These are phyloP conservation scores for Coranthus polyacanthus DNA, from an alignment of 2,797 vertebrate genomes.

Conservation along the genomic window DNA sequence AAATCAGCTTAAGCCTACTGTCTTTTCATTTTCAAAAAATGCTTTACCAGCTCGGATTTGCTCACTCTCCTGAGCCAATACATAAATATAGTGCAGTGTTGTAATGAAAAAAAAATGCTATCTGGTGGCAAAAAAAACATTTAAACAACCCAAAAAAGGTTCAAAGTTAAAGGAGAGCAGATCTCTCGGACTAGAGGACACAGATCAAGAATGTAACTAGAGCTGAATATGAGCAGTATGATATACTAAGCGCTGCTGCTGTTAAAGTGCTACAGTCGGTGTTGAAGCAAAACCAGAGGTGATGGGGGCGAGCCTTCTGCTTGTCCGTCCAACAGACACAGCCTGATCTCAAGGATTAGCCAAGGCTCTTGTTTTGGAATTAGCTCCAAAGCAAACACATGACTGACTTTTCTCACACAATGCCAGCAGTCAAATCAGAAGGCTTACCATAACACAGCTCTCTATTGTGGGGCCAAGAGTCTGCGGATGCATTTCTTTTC, in stretches of 20 bases:
- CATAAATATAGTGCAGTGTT: slow-evolving; percentile 5
- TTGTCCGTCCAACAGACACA: slow-evolving; percentile 62
- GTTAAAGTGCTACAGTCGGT: slow-evolving; percentile 34
- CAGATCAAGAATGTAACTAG: slow-evolving; percentile 2
- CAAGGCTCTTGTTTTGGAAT: slow-evolving; percentile 77
- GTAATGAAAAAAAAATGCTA: slow-evolving; percentile 7
- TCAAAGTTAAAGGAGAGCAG: slow-evolving; percentile 16
- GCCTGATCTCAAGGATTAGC: slow-evolving; percentile 76
- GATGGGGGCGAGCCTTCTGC: slow-evolving; percentile 46
- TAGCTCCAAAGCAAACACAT: slow-evolving; percentile 81
- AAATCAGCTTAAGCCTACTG: slow-evolving; percentile 42
- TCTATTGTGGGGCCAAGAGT: slow-evolving; percentile 71
- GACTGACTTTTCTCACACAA: slow-evolving; percentile 80
- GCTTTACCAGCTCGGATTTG: slow-evolving; percentile 20
- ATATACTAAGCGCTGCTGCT: slow-evolving; percentile 15
- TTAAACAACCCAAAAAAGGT: neutral
- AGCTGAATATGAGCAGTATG: slow-evolving; percentile 11
- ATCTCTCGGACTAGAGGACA: neutral
- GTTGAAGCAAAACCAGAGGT: slow-evolving; percentile 58
- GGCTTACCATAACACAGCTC: slow-evolving; percentile 72
- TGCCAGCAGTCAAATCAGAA: slow-evolving; percentile 76
- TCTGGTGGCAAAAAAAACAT: slow-evolving; percentile 14
- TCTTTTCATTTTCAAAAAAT: slow-evolving; percentile 34
- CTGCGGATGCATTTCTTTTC: slow-evolving; percentile 65
- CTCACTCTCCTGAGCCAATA: neutral